These are phyloP conservation scores for Sthenelais limicola DNA, from an alignment of 2,888 invertebrate species.

Conservation along the genomic window DNA sequence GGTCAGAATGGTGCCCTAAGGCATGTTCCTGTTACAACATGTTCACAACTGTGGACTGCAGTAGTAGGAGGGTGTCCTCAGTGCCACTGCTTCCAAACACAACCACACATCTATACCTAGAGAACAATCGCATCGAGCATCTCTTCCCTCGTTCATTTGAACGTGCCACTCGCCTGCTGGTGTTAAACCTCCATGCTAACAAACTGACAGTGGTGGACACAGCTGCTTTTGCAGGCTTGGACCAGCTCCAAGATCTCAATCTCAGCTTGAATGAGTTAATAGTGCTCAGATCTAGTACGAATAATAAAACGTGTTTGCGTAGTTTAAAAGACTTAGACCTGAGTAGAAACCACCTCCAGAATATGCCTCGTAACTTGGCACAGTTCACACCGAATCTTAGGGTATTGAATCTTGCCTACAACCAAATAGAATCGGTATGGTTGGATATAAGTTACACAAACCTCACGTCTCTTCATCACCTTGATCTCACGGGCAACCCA, in stretches of 20 bases:
- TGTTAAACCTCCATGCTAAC: constrained; percentile 49
- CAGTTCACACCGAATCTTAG: constrained; percentile 50
- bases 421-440: constrained; percentile 47
- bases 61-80: constrained; percentile 38
- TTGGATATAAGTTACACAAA: constrained; percentile 45
- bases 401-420: constrained; percentile 49
- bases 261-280: constrained; percentile 48
- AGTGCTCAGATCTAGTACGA: constrained; percentile 26
- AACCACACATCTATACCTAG: constrained; percentile 48
- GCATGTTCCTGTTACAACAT: constrained; percentile 52
- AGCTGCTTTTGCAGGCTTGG: constrained; percentile 45
- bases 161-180: constrained; percentile 41
- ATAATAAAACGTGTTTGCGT: constrained; percentile 15
- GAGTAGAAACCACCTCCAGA: constrained; percentile 48
- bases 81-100: constrained; percentile 43
- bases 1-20: constrained; percentile 48
- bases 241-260: constrained; percentile 48
- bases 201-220: constrained; percentile 41
- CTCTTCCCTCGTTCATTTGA: constrained; percentile 41
- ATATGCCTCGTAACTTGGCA: constrained; percentile 49
- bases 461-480: constrained; percentile 39
- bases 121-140: constrained; percentile 48
- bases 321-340: constrained; percentile 48
- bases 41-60: constrained; percentile 52
- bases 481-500: constrained; percentile 51